Percentiles rank a stretch among this genome's conserved stretches.
Evolutionary conservation across 2,797 vertebrate species (phyloP).

Genomic region (Sebastes vulpes): DNA sequence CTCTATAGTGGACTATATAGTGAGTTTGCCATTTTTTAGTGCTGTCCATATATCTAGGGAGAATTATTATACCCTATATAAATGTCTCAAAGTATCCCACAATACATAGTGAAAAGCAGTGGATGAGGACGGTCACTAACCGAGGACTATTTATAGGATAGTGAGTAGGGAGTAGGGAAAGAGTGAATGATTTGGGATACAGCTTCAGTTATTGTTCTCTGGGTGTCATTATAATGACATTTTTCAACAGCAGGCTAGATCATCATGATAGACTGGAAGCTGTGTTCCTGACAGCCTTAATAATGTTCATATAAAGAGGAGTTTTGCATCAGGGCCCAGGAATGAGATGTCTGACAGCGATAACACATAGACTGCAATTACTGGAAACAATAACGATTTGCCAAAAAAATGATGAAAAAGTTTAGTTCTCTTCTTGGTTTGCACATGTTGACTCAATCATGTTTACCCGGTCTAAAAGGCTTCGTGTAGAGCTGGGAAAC

Average conservation of each 20-base stretch:
- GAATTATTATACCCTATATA: no score
- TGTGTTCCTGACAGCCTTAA: not conserved
- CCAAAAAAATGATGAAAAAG: not conserved
- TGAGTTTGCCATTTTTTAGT: no score
- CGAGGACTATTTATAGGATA: no score
- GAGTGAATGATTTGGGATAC: no score
- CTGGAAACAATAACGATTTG: not conserved
- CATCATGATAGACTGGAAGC: not conserved
- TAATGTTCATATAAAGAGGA: not conserved
- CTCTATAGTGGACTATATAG: no score
- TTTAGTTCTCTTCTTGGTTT: not conserved
- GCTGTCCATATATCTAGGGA: no score
- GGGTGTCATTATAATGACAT: not conserved
- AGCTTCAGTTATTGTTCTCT: no score
- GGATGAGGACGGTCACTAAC: no score
- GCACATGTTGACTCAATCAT: constrained; percentile 17
- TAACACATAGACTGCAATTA: constrained; percentile 25
- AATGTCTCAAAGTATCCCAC: no score
- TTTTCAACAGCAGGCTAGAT: not conserved
- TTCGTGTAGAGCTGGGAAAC: constrained; percentile 14
- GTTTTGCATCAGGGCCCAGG: not conserved
- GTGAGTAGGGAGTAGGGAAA: no score
- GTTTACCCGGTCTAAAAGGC: constrained; percentile 10
- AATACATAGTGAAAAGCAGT: no score
- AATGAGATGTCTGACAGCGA: constrained; percentile 5